Evolutionary conservation across 2,113 vertebrate species (phyloP).

Genomic region (Paedocypris sp.): DNA sequence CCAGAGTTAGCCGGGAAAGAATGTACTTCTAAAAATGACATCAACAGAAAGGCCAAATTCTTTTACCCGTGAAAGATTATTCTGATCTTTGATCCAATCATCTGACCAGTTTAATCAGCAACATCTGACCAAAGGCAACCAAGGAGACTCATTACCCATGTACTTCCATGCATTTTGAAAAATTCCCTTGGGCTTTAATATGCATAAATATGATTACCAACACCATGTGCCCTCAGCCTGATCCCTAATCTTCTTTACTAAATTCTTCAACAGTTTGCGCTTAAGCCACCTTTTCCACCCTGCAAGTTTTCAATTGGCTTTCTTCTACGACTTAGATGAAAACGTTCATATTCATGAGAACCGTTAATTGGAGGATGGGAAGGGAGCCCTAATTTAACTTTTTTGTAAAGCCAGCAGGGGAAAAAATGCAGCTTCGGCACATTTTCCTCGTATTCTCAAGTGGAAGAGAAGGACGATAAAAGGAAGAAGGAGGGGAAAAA

Average conservation of each 20-base stretch:
- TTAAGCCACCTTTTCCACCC: constrained; percentile 12
- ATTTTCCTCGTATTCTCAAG: constrained; percentile 54
- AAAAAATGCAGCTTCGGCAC: constrained; percentile 62
- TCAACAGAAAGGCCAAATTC: background rate
- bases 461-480: constrained; percentile 48
- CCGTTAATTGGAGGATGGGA: constrained; percentile 18
- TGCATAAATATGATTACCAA: constrained; percentile 18
- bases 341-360: constrained; percentile 20
- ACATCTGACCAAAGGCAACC: constrained; percentile 6
- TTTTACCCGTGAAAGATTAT: background rate
- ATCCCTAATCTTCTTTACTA: constrained; percentile 8
- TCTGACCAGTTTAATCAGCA: constrained; percentile 3
- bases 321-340: background rate
- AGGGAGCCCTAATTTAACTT: constrained; percentile 49
- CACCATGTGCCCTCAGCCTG: constrained; percentile 1
- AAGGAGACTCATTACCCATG: constrained; percentile 10
- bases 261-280: background rate
- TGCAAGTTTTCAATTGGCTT: background rate
- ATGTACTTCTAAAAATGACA: background rate
- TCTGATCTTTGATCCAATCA: background rate
- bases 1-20: background rate
- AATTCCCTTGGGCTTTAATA: constrained; percentile 9
- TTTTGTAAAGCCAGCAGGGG: constrained; percentile 53
- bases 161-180: constrained; percentile 14
- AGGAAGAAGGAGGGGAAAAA: constrained; percentile 51